Evolutionary conservation across 2,888 invertebrate genomes (phyloP).

Genomic region (Timema cristinae): DNA sequence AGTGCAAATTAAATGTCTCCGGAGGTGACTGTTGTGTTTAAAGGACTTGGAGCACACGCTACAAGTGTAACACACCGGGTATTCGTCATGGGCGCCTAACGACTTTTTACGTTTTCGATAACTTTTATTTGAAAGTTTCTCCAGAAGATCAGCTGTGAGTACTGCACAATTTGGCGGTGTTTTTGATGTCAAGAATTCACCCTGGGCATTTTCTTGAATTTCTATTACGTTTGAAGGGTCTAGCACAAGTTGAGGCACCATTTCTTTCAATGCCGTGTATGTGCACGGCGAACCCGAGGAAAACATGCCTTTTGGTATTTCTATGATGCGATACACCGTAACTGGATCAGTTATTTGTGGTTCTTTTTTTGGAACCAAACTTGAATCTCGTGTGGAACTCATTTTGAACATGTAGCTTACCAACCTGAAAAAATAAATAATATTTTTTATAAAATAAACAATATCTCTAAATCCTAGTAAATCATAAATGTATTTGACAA

Average conservation of each 20-base stretch:
- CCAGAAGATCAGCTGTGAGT: background rate
- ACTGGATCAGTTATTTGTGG: too few species aligned
- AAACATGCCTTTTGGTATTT: too few species aligned
- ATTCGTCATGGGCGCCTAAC: too few species aligned
- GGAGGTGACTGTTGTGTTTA: conserved; percentile 32
- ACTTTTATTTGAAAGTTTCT: background rate
- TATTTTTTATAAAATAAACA: too few species aligned
- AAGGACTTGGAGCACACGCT: conserved; percentile 29
- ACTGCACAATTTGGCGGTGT: background rate
- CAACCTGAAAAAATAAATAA: too few species aligned
- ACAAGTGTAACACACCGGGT: too few species aligned
- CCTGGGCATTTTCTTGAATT: background rate
- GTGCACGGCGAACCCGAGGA: background rate
- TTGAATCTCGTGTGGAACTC: too few species aligned
- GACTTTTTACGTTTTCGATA: background rate
- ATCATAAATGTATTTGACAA: too few species aligned
- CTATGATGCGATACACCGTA: too few species aligned
- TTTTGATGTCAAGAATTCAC: background rate
- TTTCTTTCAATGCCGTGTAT: background rate
- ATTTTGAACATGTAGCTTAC: too few species aligned
- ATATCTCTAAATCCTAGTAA: too few species aligned
- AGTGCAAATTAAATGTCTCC: conserved; percentile 35
- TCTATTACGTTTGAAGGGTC: background rate
- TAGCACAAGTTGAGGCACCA: background rate
- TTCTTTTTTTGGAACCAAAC: too few species aligned